A percentile compares a stretch with the other conserved stretches of the same genome.
phyloP scores from a whole-genome alignment of 2,113 vertebrate species.

The Misgurnus mizolepis region DNA sequence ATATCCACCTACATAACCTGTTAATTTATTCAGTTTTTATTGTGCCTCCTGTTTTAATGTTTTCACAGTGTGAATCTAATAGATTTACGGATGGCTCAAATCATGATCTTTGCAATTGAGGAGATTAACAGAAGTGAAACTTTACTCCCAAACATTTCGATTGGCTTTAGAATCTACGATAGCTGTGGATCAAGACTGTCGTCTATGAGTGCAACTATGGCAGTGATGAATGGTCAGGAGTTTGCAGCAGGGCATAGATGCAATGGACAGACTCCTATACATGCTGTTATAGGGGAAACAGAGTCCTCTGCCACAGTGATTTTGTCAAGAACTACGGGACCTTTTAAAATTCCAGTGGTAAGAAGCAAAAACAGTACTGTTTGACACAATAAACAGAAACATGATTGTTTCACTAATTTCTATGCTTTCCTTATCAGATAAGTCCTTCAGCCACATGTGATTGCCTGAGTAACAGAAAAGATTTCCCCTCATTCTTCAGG shows the following conservation, averaged over 20 bases:
- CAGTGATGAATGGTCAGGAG: constrained; percentile 67
- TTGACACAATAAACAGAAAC: not conserved
- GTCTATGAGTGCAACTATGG: constrained; percentile 72
- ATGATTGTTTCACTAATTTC: constrained; percentile 58
- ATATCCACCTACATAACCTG: not conserved
- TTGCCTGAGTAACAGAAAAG: constrained; percentile 69
- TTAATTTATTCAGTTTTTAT: not conserved
- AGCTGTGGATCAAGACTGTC: constrained; percentile 63
- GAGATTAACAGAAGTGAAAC: constrained; percentile 72
- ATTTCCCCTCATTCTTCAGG: constrained; percentile 72
- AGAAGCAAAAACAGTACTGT: not conserved
- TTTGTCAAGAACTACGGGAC: constrained; percentile 56
- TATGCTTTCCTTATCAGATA: constrained; percentile 61
- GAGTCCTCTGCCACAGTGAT: constrained; percentile 45
- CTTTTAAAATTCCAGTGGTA: constrained; percentile 71
- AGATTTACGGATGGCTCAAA: constrained; percentile 73
- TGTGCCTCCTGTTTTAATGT: not conserved
- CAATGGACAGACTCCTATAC: constrained; percentile 47
- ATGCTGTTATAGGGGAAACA: not conserved
- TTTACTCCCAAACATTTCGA: constrained; percentile 69
- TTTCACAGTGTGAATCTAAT: constrained; percentile 70
- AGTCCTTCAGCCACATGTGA: constrained; percentile 75
- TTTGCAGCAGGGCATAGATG: constrained; percentile 54
- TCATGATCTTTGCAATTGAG: constrained; percentile 76
- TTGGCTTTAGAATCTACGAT: constrained; percentile 75